Conservation (phyloP, 2,888 invertebrate genomes). For the Microctonus hyperodae region DNA sequence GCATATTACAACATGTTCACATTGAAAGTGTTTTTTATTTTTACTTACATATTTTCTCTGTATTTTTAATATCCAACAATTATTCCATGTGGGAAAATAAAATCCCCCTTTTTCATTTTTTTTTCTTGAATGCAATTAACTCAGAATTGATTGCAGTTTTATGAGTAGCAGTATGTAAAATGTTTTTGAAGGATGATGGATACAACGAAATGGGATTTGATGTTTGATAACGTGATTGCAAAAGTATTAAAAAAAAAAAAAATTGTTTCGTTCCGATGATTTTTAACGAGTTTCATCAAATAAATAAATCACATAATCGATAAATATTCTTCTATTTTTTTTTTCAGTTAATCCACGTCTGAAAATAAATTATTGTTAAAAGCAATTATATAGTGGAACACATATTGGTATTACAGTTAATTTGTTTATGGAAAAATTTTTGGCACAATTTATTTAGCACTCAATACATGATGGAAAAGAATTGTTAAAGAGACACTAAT, state of each 20-base stretch:
- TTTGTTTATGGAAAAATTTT: background rate
- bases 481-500: background rate
- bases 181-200: background rate
- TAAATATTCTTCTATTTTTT: too few relatives aligned
- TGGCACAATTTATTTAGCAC: background rate
- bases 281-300: too few relatives aligned
- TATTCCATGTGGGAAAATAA: too few relatives aligned
- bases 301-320: too few relatives aligned
- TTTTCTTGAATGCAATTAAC: background rate
- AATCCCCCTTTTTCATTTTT: too few relatives aligned
- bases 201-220: background rate
- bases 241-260: background rate
- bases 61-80: constrained; percentile 24
- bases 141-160: constrained; percentile 27
- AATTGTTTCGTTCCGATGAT: too few relatives aligned
- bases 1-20: background rate
- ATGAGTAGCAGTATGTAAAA: constrained; percentile 32
- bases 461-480: too few relatives aligned
- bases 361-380: background rate
- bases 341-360: constrained; percentile 14
- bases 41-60: background rate
- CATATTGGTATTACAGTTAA: background rate
- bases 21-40: too few relatives aligned
- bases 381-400: background rate
- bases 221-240: too few relatives aligned